phyloP scores from a whole-genome alignment of 2,888 invertebrate species.

The Syrphus vitripennis region DNA sequence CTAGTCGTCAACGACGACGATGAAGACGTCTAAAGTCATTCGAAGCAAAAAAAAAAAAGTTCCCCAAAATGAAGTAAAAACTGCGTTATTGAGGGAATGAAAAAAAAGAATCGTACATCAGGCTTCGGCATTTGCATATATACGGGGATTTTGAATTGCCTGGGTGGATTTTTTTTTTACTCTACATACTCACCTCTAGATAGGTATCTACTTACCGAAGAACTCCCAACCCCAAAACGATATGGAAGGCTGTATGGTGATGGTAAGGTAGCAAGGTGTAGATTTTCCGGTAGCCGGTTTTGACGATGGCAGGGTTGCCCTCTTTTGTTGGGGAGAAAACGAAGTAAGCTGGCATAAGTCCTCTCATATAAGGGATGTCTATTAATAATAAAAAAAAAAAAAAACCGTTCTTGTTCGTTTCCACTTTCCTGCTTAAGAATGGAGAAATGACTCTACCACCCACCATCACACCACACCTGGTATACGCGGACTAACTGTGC shows the following conservation, averaged over 20 bases:
- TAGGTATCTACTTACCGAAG: not conserved
- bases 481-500: not conserved
- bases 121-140: conserved; percentile 28
- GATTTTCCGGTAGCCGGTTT: conserved; percentile 31
- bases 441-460: conserved; percentile 1
- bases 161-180: conserved; percentile 33
- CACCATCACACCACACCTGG: not conserved
- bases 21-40: conserved; percentile 43
- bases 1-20: conserved; percentile 14
- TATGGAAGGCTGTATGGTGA: not conserved
- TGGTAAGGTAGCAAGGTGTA: not conserved
- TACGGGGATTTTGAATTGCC: conserved; percentile 54
- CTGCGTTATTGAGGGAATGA: conserved; percentile 13
- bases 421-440: conserved; percentile 24
- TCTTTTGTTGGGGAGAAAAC: not conserved
- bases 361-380: conserved; percentile 58
- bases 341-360: conserved; percentile 49
- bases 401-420: conserved; percentile 51
- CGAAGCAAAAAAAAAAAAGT: not conserved
- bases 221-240: not conserved
- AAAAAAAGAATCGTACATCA: conserved; percentile 40
- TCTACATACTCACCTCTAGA: conserved; percentile 26
- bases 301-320: not conserved
- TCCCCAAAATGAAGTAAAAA: conserved; percentile 27
- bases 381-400: conserved; percentile 63